Base-by-base conservation (phyloP, 2,888 invertebrate species). In the Sminthurinus aureus region DNA sequence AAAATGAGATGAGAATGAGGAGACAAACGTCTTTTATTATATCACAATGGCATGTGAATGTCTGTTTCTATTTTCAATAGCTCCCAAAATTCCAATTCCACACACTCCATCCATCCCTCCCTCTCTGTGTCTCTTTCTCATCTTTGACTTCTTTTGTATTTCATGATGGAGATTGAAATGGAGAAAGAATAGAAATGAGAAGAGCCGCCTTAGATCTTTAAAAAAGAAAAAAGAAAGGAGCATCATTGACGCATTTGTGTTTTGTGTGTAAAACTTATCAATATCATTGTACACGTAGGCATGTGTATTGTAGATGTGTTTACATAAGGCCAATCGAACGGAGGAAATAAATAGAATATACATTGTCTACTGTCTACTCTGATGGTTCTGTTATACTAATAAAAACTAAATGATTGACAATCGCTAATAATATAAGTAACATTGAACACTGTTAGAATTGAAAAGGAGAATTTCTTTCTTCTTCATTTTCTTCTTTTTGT, bases 321-420 rank as follows among this genome's bases (percentile, higher is more conserved):
- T 66, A 80, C 80, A 71, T 67, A 69, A 69, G 80, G 71, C 20
- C 24, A 71, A 80, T 80, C 52, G 80, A 80, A 71, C 51, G 71
- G 71, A 71, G 80, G 71, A 71, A 80, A 80, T 80, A 80, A 80
- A 80, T 80, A 80, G 50, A 79, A 58, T 58, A 58, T 58, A 58
- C 58, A 78, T 20, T n/a, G 20, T 24, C 58, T 76, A 76, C 76
- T 76, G 58, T 76, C 76, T 76, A 76, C 50, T 38, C 38, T 22
- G 51, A 52, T 58, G 76, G 76, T 20, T 51, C 22, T 76, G 76
- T 76, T 76, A 58, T 24, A 24, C 12, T 73, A 73, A 58, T 76
- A 67, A 80, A 51, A 20, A 71, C 18, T 80, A 80, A 80, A 50
- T 80, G 80, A 80, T 80, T 80, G 80, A 80, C 80, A 80, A 80